Base-by-base conservation (phyloP, 2,888 invertebrate genomes). In the Tenthredo mesomela region DNA sequence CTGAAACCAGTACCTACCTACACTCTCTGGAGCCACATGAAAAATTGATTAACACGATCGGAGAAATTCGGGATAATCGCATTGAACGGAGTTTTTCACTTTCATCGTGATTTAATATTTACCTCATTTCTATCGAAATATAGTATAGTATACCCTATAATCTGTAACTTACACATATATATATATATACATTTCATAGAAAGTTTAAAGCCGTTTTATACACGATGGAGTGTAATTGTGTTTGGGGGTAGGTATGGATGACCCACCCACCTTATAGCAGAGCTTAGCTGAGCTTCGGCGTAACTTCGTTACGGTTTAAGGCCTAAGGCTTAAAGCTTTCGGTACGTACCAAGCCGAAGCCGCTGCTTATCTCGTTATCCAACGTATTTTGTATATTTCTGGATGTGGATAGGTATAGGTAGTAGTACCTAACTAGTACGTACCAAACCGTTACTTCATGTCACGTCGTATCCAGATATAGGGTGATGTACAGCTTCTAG, bases 331-430 rank as follows among this genome's bases (percentile, higher is more conserved):
- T 54, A 50, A 54, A 29, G 40, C 21, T 80, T 80, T 61, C 58
- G 80, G 33, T 80, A 21, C 40, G 61, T 58, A 40, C 40, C 29
- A 54, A 54, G 9, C 58, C 47, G 70, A 67, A n/a, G 67, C 65
- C 82, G 47, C 67, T 82, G 82, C 82, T 82, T 82, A 82, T 82
- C 82, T 82, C 67, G 67, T 82, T 82, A 82, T 82, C 82, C 43
- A 73, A 43, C 71, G 43, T 21, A 73, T 73, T 80, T 61, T 40
- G 80, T 61, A 80, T 61, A 80, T 61, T 80, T 65, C 61, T 54
- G 18, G 15, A 54, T 77, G 25, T 33, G 25, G 9, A 4, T 61
- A 47, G 9, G 5, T 61, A 25, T 37, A 25, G 15, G 47, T n/a
- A 70, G 18, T 15, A n/a, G n/a, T n/a, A n/a, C n/a, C n/a, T n/a